phyloP scores from a whole-genome alignment of 2,113 vertebrate species.

The Xiphophorus couchianus region DNA sequence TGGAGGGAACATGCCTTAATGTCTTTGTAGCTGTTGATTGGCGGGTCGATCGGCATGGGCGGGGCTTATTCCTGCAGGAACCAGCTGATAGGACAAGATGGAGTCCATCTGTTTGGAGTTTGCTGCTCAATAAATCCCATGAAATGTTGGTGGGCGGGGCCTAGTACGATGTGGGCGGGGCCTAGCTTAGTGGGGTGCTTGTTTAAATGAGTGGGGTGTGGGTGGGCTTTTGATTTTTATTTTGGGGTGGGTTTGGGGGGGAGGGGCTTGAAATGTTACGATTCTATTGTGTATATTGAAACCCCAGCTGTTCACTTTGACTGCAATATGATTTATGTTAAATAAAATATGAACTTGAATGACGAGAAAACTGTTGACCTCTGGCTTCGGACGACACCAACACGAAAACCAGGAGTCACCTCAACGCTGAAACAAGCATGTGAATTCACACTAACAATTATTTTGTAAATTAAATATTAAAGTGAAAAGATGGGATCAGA shows the following conservation, averaged over 20 bases:
- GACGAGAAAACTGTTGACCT: conserved; percentile 23
- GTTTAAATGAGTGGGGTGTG: conserved; percentile 22
- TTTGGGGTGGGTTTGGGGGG: conserved; percentile 32
- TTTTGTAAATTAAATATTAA: too few species aligned
- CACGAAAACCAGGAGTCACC: too few species aligned
- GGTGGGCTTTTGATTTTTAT: conserved; percentile 29
- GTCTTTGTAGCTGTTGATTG: not conserved
- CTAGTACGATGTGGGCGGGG: conserved; percentile 10
- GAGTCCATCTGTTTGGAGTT: conserved; percentile 42
- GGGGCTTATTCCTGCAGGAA: not conserved
- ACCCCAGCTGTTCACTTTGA: conserved; percentile 82
- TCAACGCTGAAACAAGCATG: too few species aligned
- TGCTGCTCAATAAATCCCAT: conserved; percentile 21
- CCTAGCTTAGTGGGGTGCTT: conserved; percentile 7
- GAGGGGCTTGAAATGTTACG: conserved; percentile 67
- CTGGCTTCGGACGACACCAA: too few species aligned
- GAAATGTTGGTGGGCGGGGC: conserved; percentile 18
- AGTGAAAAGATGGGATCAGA: too few species aligned
- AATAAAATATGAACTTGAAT: conserved; percentile 83
- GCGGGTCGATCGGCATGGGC: conserved; percentile 1
- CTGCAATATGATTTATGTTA: conserved; percentile 84
- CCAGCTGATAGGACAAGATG: too few species aligned
- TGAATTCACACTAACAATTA: too few species aligned
- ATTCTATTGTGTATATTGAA: conserved; percentile 82
- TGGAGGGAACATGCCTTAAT: conserved; percentile 25